Evolutionary conservation across 2,797 vertebrate genomes (phyloP).

Genomic region (Stomatorhinus walkeri): DNA sequence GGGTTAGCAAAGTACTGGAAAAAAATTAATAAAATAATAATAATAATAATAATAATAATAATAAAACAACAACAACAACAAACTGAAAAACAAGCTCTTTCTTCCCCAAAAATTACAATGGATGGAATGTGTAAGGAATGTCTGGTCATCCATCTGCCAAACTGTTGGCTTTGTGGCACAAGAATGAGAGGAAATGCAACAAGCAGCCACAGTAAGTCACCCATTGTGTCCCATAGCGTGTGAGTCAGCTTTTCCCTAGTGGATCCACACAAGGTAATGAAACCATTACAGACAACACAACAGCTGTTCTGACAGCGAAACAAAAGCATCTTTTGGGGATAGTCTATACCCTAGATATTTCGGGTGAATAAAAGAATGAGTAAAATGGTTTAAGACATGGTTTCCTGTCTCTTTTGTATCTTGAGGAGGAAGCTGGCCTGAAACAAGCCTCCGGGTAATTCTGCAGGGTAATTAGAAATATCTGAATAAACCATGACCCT

Average conservation of each 20-base stretch:
- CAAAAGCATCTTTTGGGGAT: conserved; percentile 9
- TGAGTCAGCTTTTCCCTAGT: neutral
- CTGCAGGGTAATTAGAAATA: neutral
- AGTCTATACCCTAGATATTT: neutral
- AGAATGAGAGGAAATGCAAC: conserved; percentile 21
- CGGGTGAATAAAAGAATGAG: neutral
- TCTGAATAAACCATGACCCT: neutral
- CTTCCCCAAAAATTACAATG: neutral
- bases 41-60: too few species aligned
- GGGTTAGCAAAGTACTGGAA: neutral
- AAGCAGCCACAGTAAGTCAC: neutral
- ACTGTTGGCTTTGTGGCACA: conserved; percentile 10
- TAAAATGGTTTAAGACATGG: neutral
- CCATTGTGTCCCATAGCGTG: conserved; percentile 5
- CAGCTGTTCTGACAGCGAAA: neutral
- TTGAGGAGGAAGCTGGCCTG: neutral
- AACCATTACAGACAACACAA: neutral
- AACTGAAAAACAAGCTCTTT: neutral
- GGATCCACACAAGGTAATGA: neutral
- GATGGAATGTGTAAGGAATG: neutral
- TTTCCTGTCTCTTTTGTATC: conserved; percentile 12
- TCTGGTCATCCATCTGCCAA: neutral
- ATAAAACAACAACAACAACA: neutral
- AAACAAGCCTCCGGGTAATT: neutral
- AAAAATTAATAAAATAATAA: too few species aligned